phyloP scores from a whole-genome alignment of 2,888 invertebrate genomes.

The Papilio gigon region DNA sequence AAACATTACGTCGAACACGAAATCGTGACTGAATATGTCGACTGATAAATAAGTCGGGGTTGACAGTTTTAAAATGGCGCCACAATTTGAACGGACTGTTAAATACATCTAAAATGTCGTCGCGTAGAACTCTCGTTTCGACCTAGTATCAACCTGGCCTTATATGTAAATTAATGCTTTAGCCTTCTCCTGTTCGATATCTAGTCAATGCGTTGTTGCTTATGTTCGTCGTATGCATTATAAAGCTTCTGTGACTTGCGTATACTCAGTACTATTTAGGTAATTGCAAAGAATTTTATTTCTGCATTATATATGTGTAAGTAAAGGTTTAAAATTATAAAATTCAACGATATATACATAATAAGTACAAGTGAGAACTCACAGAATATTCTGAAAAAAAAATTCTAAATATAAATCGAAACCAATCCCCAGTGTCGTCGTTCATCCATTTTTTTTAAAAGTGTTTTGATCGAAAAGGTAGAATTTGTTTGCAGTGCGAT shows the following conservation, averaged over 20 bases:
- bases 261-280: not conserved
- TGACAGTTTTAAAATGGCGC: too few relatives aligned
- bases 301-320: not conserved
- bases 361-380: not conserved
- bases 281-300: not conserved
- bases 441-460: conserved; percentile 27
- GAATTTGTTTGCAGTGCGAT: conserved; percentile 35
- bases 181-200: not conserved
- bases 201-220: not conserved
- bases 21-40: too few relatives aligned
- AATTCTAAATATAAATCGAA: conserved; percentile 25
- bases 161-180: not conserved
- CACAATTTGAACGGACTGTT: too few relatives aligned
- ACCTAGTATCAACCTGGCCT: too few relatives aligned
- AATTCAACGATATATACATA: too few relatives aligned
- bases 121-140: too few relatives aligned
- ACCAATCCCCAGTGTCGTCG: conserved; percentile 1
- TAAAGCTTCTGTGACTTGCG: not conserved
- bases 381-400: not conserved
- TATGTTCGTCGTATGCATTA: not conserved
- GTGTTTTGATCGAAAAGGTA: conserved; percentile 31
- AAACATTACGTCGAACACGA: too few relatives aligned
- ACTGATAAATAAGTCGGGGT: too few relatives aligned
- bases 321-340: too few relatives aligned
- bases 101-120: too few relatives aligned